Evolutionary conservation across 2,797 vertebrate genomes (phyloP), one percentile per base, ranked within the genome.

Genomic region (Sebastes nivosus): DNA sequence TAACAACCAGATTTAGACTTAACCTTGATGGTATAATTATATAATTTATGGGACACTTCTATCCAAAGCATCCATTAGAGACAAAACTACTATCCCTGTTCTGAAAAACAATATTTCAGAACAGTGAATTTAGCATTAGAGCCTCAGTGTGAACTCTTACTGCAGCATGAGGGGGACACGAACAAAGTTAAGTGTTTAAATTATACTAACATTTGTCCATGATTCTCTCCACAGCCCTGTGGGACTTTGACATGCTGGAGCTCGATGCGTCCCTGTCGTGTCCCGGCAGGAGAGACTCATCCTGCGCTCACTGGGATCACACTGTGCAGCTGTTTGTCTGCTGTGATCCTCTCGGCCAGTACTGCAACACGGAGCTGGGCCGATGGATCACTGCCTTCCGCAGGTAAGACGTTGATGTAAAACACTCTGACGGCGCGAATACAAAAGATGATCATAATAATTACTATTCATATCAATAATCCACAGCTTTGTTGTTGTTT

Each of bases 341-440:
- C 93, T 97, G 95, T 42, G 76, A 93, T 27, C 82, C 2, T 0
- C 84, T 54, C 7, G 84, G 95, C 3, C 79, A 88, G 0, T 71
- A 88, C 88, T 97, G 96, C 77, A 85, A 93, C 90, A 27, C 68
- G 42, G 96, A 97, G 88, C 87, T 97, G 67, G 96, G 96, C 4
- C 94, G 96, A 8, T 97, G 96, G 96, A 95, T 97, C 88, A 96
- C 96, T 0, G 94, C 96, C 29, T 97, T 96, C 93, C 95, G 94
- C 86, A 96, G 96, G 96, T 96, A 20, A 27, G 11, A 8, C 2
- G 8, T 0, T 1, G 8, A 42, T 2, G 6, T n/a, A 1, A 50
- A 72, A 67, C 24, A 14, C 34, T 27, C 3, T n/a, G 22, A 34
- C 16, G 4, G 7, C 3, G 6, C 22, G 4, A 20, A n/a, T 60